Conservation (phyloP, 2,113 vertebrate species). For the Erythrocercus mccallii region DNA sequence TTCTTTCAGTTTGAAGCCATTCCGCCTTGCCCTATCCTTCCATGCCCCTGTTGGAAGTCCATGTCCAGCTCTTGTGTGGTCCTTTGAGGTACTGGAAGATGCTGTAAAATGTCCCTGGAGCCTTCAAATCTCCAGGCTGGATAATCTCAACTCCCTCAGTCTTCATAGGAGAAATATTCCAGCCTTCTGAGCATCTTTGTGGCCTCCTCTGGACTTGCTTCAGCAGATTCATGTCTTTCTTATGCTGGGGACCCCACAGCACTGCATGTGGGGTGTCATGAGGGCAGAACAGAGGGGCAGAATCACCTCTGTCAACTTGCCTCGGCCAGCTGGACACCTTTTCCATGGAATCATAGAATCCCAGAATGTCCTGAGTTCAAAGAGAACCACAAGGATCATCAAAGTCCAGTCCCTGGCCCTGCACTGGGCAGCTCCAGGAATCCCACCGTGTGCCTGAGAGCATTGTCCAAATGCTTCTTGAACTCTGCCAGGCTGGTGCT, state of each 20-base stretch:
- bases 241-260: not conserved
- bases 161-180: not conserved
- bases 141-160: not conserved
- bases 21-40: not conserved
- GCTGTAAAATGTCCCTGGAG: not conserved
- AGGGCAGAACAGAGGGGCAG: not conserved
- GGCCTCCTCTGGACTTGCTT: not conserved
- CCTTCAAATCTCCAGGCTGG: not conserved
- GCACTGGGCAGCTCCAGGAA: not conserved
- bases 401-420: not conserved
- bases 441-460: not conserved
- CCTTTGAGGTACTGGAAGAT: not conserved
- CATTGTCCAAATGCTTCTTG: not conserved
- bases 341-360: not conserved
- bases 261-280: not conserved
- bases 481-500: not conserved
- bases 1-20: not conserved
- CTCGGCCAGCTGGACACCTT: not conserved
- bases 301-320: not conserved
- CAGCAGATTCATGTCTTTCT: not conserved
- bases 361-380: not conserved
- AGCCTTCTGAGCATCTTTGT: not conserved
- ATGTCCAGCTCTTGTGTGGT: not conserved
- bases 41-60: not conserved
- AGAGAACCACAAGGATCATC: not conserved